Base-by-base conservation (phyloP, 2,113 vertebrate genomes). In the Burhinus bistriatus region DNA sequence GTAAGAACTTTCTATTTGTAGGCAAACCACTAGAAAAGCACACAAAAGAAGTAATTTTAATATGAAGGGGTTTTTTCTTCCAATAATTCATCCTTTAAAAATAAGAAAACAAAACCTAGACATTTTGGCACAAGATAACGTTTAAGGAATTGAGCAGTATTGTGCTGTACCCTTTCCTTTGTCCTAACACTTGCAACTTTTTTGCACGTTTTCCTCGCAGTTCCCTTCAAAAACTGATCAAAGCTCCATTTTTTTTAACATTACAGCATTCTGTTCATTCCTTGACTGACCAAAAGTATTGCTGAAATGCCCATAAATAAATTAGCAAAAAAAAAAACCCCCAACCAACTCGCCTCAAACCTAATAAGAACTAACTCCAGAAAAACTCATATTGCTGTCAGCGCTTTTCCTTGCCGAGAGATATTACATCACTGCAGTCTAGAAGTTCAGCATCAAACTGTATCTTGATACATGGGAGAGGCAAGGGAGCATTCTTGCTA, bases 301-400 rank as follows among this genome's bases (percentile, higher is more conserved):
- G 52, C 77, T 95, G 91, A 96, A 97, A 96, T 93, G 57, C 62
- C 95, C 75, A 91, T 87, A 97, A 93, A 90, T 92, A 96, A 94
- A 95, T 89, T 38, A 32, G 12, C 0, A 27, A 75, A 61, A 78
- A 75, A 61, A 78, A 42, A 15, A n/a, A 4, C 26, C n/a, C 12
- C 38, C 16, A 70, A 10, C 3, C 38, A 86, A 23, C 13, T 71
- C 0, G 0, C 27, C 16, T 88, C 54, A 94, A 93, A 94, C 70
- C 11, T 2, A 93, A 29, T 89, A 91, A 96, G 75, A 91, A 47
- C 40, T 40, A 71, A 80, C 88, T 96, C 76, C 65, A 58, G 25
- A 72, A 92, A 97, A 97, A 42, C 52, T n/a, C 64, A 32, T 57
- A 13, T 27, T 61, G 26, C 52, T 89, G 62, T 61, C 73, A 76